Evolutionary conservation across 2,113 vertebrate genomes (phyloP).

Genomic region (Alexandromys fortis): DNA sequence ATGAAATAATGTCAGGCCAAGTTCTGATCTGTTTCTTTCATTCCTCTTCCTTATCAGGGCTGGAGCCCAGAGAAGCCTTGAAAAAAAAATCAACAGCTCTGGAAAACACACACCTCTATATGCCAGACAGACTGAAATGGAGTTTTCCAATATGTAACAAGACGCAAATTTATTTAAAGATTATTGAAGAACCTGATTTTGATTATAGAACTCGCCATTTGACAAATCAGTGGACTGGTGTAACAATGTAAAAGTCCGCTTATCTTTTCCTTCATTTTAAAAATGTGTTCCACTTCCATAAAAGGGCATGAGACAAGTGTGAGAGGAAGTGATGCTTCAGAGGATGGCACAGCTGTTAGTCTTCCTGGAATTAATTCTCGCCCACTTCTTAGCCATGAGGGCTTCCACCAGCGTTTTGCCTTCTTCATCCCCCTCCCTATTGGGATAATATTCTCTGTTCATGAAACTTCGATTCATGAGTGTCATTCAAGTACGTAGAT

Average conservation of each 20-base stretch:
- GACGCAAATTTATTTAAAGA: not conserved
- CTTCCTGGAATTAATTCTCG: not conserved
- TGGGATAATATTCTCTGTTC: not conserved
- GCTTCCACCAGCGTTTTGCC: not conserved
- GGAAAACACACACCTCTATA: not conserved
- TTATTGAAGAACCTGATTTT: not conserved
- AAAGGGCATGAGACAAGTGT: not conserved
- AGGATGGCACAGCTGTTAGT: not conserved
- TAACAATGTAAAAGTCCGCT: not conserved
- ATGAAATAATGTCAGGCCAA: not conserved
- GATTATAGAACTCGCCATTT: not conserved
- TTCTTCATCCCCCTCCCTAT: not conserved
- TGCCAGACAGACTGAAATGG: not conserved
- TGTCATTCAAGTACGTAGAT: not conserved
- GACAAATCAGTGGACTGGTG: not conserved
- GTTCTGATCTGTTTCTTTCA: not conserved
- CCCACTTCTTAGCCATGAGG: not conserved
- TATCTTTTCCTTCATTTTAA: not conserved
- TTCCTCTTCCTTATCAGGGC: not conserved
- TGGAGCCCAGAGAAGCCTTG: not conserved
- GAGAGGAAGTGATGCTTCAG: not conserved
- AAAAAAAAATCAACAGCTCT: not conserved
- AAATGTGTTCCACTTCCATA: constrained; percentile 1
- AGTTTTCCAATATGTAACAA: not conserved
- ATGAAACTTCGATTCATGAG: not conserved